Base-by-base conservation (phyloP, 2,888 invertebrate genomes). In the Dicyrtomina minuta region DNA sequence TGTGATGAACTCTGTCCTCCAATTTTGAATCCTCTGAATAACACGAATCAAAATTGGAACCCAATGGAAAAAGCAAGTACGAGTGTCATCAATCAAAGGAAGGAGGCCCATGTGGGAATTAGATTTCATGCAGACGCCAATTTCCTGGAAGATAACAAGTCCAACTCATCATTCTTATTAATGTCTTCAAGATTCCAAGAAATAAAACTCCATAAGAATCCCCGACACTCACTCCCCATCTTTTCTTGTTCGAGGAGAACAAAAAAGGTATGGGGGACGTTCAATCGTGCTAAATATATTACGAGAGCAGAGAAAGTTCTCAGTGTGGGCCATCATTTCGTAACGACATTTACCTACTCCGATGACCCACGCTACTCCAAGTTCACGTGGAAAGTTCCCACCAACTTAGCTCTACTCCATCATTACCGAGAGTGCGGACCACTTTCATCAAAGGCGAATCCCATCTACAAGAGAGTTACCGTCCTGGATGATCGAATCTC, bases 281-380 rank as follows among this genome's bases (percentile, higher is more conserved):
- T 70, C 2, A 2, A 75, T 17, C 53, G 94, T 68, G 93, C 93
- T 75, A 95, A 96, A 82, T 95, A 92, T 81, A 90, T 93, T 74
- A 89, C 93, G 79, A 86, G 89, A 72, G 93, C 94, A 8, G 88
- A 89, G 73, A 86, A 89, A 62, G 90, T 93, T 0, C 88, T 93
- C 6, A 93, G 94, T 81, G 90, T 93, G 13, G 95, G 95, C 1
- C 95, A 95, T 83, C 94, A 95, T 82, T 93, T 93, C 81, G 89
- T 93, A 22, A 75, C 74, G 0, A 72, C 72, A 41, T 75, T 73
- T 53, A 26, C 71, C 1, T 39, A 62, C 20, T 39, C 55, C 20
- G 22, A 27, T 1, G 67, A 72, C 26, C 68, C 71, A 55, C 51
- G 68, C 13, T 70, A 61, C 68, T 56, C 70, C 2, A 43, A 70